These are phyloP conservation scores for Reticulitermes speratus DNA, from an alignment of 1,140 invertebrate species.

Conservation along the genomic window DNA sequence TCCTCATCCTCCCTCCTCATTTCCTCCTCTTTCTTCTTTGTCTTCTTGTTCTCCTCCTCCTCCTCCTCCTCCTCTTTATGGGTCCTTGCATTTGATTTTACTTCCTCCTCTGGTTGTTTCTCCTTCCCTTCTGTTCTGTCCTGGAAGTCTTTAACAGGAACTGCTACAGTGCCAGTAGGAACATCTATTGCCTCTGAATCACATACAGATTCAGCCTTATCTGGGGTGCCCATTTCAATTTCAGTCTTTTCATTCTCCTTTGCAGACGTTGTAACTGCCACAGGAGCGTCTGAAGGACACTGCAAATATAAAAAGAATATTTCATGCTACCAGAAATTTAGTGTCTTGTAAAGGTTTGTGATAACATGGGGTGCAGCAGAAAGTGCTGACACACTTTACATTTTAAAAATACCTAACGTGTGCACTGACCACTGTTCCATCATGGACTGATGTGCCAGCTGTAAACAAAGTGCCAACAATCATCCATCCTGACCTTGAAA, in stretches of 20 bases:
- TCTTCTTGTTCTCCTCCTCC: slow-evolving; percentile 39
- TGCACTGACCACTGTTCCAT: too few species aligned
- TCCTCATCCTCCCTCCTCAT: not conserved
- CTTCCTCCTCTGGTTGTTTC: slow-evolving; percentile 20
- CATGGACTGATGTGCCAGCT: too few species aligned
- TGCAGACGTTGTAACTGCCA: slow-evolving; percentile 27
- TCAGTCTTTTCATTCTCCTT: slow-evolving; percentile 42
- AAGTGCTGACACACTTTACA: too few species aligned
- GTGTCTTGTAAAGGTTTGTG: too few species aligned
- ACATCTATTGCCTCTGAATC: not conserved
- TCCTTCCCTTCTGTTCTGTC: slow-evolving; percentile 43
- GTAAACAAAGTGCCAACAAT: too few species aligned
- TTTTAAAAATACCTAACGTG: too few species aligned
- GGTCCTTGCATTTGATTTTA: slow-evolving; percentile 42
- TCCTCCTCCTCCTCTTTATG: slow-evolving; percentile 43
- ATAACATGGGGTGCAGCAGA: too few species aligned
- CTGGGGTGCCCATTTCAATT: slow-evolving; percentile 41
- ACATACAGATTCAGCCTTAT: slow-evolving; percentile 27
- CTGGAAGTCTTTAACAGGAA: slow-evolving; percentile 49
- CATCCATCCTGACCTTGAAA: too few species aligned
- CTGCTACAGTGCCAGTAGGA: slow-evolving; percentile 48
- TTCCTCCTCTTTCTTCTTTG: slow-evolving; percentile 36
- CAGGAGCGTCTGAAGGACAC: not conserved
- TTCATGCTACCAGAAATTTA: too few species aligned
- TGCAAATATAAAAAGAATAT: not conserved